phyloP scores from a whole-genome alignment of 2,797 vertebrate species.

The Phalloptychus januarius region DNA sequence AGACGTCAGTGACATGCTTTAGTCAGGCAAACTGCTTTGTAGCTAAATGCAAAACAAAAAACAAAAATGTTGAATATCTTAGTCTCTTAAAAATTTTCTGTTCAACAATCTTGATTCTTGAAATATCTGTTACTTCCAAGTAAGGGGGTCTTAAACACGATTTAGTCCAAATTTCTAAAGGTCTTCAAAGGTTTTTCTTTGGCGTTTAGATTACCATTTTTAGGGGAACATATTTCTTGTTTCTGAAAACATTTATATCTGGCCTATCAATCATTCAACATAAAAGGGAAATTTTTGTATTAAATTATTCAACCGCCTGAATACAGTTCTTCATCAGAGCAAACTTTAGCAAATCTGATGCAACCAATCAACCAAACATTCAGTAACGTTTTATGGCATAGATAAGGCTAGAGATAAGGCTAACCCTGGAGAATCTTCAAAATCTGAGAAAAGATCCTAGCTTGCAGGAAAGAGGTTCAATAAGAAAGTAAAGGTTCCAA shows the following conservation, averaged over 20 bases:
- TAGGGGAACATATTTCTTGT: neutral
- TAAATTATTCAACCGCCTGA: neutral
- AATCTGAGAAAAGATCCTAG: neutral
- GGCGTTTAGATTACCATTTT: neutral
- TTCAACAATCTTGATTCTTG: neutral
- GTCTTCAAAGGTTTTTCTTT: neutral
- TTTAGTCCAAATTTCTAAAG: neutral
- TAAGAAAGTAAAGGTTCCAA: neutral
- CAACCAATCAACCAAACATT: neutral
- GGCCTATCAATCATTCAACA: neutral
- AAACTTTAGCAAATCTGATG: neutral
- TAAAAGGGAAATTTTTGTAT: neutral
- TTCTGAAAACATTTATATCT: neutral
- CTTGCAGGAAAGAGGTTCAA: neutral
- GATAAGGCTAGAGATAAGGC: neutral
- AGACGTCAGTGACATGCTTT: conserved; percentile 16
- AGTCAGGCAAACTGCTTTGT: conserved; percentile 5
- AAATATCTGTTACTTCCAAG: neutral
- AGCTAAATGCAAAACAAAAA: neutral
- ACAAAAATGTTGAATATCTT: neutral
- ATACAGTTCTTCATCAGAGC: neutral
- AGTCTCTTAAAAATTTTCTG: neutral
- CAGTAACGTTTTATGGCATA: neutral
- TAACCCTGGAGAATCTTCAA: neutral
- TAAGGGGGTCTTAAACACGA: neutral